phyloP scores from a whole-genome alignment of 2,113 vertebrate species.

The Tauraco erythrolophus region DNA sequence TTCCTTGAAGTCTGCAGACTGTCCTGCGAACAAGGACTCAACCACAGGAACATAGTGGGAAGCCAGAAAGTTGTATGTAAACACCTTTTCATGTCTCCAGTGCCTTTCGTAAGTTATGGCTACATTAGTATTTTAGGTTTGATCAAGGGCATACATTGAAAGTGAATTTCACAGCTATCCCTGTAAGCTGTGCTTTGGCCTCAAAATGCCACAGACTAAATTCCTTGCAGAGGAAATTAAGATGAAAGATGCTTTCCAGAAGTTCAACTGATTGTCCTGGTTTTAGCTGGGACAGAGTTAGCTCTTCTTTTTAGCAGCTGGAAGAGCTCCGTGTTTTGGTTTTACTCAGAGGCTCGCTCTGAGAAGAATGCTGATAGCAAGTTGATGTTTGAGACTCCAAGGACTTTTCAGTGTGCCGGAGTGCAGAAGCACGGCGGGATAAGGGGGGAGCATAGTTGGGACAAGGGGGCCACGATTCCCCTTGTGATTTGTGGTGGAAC shows the following conservation, averaged over 20 bases:
- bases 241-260: not conserved
- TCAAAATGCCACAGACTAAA: not conserved
- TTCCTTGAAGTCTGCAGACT: not conserved
- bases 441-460: too few species aligned
- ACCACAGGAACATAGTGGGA: not conserved
- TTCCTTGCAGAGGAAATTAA: not conserved
- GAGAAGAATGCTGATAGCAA: too few species aligned
- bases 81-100: not conserved
- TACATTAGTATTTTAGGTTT: not conserved
- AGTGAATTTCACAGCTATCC: not conserved
- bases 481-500: too few species aligned
- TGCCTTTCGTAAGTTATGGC: not conserved
- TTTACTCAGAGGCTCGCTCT: too few species aligned
- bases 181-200: not conserved
- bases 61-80: not conserved
- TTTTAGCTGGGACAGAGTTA: too few species aligned
- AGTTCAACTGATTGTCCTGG: too few species aligned
- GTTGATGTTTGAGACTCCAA: too few species aligned
- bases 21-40: not conserved
- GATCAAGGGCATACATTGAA: not conserved
- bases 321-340: too few species aligned
- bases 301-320: too few species aligned
- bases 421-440: too few species aligned
- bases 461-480: too few species aligned
- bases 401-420: too few species aligned